These are phyloP conservation scores for Ptiloglossa arizonensis DNA, from an alignment of 1,140 invertebrate genomes.

Conservation along the genomic window DNA sequence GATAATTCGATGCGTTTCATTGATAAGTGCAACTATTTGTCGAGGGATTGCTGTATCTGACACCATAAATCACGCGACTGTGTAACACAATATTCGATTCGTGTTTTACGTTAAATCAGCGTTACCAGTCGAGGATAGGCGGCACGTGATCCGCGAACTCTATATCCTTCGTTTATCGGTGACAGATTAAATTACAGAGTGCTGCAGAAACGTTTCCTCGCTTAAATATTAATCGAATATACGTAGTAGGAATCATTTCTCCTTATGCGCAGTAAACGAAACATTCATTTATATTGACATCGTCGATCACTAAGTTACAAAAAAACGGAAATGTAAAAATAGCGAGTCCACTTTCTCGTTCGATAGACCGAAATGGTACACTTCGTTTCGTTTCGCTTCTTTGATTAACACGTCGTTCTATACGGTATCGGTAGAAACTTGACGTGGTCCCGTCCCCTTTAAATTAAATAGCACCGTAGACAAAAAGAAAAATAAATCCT, in stretches of 20 bases:
- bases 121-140: too few species aligned
- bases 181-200: constrained; percentile 3
- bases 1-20: too few species aligned
- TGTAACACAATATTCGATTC: too few species aligned
- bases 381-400: not conserved
- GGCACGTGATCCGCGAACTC: too few species aligned
- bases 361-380: not conserved
- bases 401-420: not conserved
- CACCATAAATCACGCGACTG: too few species aligned
- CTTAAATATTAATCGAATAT: constrained; percentile 18
- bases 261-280: not conserved
- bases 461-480: not conserved
- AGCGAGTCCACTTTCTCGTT: constrained; percentile 31
- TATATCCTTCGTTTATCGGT: not conserved
- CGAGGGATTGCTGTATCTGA: too few species aligned
- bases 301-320: not conserved
- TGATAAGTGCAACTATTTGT: too few species aligned
- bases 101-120: too few species aligned
- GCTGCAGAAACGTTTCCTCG: constrained; percentile 1
- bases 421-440: constrained; percentile 21
- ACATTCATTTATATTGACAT: constrained; percentile 5
- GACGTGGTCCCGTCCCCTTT: constrained; percentile 62
- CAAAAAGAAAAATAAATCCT: constrained; percentile 8
- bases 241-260: too few species aligned
- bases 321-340: constrained; percentile 37